Base-by-base conservation (phyloP, 2,113 vertebrate species). In the Cyprinodon tularosa region DNA sequence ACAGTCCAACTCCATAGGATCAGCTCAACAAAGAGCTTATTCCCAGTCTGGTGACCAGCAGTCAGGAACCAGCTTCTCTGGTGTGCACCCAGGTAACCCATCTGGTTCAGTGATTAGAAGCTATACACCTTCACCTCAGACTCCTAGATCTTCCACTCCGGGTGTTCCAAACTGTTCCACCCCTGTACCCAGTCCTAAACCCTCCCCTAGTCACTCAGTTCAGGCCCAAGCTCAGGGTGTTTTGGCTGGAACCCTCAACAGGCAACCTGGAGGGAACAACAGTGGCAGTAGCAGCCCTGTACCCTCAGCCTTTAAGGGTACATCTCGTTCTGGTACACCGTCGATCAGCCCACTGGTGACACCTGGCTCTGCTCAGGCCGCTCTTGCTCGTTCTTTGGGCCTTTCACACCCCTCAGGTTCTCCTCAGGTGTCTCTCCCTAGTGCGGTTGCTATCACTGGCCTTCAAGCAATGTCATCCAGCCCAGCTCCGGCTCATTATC, bases 231-330 rank as follows among this genome's bases (percentile, higher is more conserved):
- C 88, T 85, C 69, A 90, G 89, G 37, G 81, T 63, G 75, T 84
- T 44, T 65, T 87, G 74, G 86, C 69, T 82, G 89, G 88, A 88
- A 92, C 71, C 65, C 64, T 95, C 0, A 93, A 94, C 37, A 94
- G 95, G 79, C 96, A 94, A 10, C 5, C 74, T 57, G 64, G 89
- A 79, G 59, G 86, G 61, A 74, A 74, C 74, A 74, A 80, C 94
- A 90, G 91, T 80, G 82, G 93, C 84, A 90, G 92, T 89, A 72
- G 91, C 83, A 99, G 98, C 81, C 97, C 98, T 0, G 95, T 96
- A 2, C 96, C 94, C 22, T 98, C 97, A 0, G 96, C 96, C 68
- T 98, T 99, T 89, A 98, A 97, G 86, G 96, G 96, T 66, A 95
- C 97, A 1, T 93, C 96, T 36, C 96, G 95, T 61, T 93, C 96